These are phyloP conservation scores for Ciconia boyciana DNA, from an alignment of 2,113 vertebrate genomes.

Conservation along the genomic window DNA sequence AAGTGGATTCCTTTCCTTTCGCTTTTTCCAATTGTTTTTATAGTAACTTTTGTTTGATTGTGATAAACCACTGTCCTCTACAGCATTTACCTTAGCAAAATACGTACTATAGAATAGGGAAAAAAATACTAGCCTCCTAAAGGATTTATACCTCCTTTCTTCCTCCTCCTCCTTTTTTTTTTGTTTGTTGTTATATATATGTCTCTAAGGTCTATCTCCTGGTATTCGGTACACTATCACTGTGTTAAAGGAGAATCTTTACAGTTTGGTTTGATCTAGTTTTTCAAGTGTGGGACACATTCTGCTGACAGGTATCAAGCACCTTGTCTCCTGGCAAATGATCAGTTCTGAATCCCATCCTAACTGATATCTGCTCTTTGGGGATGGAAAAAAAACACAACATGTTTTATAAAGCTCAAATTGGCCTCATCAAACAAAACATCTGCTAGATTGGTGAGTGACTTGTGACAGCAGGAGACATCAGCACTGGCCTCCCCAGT, in stretches of 20 bases:
- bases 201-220: not conserved
- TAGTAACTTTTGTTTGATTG: not conserved
- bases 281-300: not conserved
- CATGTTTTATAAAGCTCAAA: conserved; percentile 68
- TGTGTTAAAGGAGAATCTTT: conserved; percentile 1
- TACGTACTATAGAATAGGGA: not conserved
- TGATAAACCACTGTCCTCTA: not conserved
- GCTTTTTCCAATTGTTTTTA: not conserved
- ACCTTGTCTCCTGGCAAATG: not conserved
- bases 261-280: not conserved
- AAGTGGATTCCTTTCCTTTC: not conserved
- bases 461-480: conserved; percentile 73
- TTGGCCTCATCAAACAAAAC: conserved; percentile 72
- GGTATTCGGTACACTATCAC: not conserved
- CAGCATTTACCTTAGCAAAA: not conserved
- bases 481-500: conserved; percentile 56
- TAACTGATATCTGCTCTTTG: conserved; percentile 61
- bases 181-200: not conserved
- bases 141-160: not conserved
- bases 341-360: conserved; percentile 32
- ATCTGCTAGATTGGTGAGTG: conserved; percentile 70
- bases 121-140: not conserved
- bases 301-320: not conserved
- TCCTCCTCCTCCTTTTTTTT: not conserved
- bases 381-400: conserved; percentile 41